A percentile compares a stretch with the other conserved stretches of the same genome.
phyloP scores from a whole-genome alignment of 2,113 vertebrate genomes.

The Oenanthe melanoleuca region DNA sequence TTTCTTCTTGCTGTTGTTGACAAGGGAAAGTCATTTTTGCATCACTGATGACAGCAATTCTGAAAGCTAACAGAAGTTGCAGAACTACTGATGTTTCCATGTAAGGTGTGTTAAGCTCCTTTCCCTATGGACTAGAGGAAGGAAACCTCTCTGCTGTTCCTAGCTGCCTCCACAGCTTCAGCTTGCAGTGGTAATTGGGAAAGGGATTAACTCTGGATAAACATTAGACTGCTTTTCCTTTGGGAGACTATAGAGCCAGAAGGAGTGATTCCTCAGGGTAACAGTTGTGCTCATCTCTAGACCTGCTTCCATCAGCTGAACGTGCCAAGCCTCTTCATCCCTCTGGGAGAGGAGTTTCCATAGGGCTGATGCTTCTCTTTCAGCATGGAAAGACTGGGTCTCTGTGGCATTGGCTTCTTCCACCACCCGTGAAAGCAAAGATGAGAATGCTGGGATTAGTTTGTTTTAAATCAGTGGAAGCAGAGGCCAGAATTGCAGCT shows the following conservation, averaged over 20 bases:
- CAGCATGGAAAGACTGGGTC: not conserved
- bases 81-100: not conserved
- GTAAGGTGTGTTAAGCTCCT: accelerated
- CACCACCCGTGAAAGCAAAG: not conserved
- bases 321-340: not conserved
- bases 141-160: not conserved
- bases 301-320: not conserved
- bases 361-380: not conserved
- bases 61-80: not conserved
- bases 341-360: not conserved
- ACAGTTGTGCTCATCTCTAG: not conserved
- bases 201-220: conserved; percentile 18
- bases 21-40: not conserved
- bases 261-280: not conserved
- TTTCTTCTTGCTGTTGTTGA: not conserved
- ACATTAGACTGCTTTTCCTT: conserved; percentile 14
- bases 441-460: not conserved
- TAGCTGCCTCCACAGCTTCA: not conserved
- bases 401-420: not conserved
- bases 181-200: not conserved
- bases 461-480: not conserved
- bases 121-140: not conserved
- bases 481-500: not conserved
- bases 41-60: not conserved
- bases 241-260: not conserved